These are phyloP conservation scores for Enteromius paludinosus DNA, from an alignment of 2,797 vertebrate species.

Conservation along the genomic window DNA sequence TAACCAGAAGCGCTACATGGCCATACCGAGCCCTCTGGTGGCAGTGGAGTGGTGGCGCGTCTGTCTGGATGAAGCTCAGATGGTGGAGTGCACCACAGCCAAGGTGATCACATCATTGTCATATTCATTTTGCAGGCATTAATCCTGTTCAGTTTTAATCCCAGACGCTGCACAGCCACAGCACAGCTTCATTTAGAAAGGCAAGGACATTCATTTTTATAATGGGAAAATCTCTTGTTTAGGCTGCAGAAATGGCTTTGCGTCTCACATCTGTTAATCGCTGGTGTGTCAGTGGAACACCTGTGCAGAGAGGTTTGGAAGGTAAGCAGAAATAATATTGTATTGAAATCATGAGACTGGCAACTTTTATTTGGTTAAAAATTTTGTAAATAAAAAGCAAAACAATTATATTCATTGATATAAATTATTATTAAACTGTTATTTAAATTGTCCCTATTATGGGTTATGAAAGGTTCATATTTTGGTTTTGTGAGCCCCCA, in stretches of 20 bases:
- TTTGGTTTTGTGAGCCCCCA: too few species aligned
- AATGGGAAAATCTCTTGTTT: constrained; percentile 11
- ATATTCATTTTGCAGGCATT: background rate
- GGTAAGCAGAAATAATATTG: constrained; percentile 71
- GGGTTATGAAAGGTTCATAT: too few species aligned
- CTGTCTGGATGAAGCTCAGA: constrained; percentile 97
- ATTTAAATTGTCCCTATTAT: background rate
- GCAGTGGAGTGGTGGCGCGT: constrained; percentile 99
- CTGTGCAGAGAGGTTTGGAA: constrained; percentile 95
- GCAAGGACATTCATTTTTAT: background rate
- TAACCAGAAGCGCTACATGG: constrained; percentile 98
- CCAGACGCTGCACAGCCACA: background rate
- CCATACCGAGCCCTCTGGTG: constrained; percentile 95
- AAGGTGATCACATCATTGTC: constrained; percentile 78
- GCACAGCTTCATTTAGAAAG: background rate
- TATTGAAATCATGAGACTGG: background rate
- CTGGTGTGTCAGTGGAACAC: constrained; percentile 98
- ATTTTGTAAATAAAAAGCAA: background rate
- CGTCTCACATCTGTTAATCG: constrained; percentile 94
- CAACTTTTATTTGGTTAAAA: background rate
- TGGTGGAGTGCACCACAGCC: constrained; percentile 97
- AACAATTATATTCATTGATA: background rate
- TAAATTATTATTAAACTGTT: background rate
- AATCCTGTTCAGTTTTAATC: background rate
- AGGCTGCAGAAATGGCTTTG: constrained; percentile 98